Evolutionary conservation across 35 echinoderm and acorn worm species (phyloP), one percentile per base, ranked within the genome.

Genomic region (Nesometra sesokonis): DNA sequence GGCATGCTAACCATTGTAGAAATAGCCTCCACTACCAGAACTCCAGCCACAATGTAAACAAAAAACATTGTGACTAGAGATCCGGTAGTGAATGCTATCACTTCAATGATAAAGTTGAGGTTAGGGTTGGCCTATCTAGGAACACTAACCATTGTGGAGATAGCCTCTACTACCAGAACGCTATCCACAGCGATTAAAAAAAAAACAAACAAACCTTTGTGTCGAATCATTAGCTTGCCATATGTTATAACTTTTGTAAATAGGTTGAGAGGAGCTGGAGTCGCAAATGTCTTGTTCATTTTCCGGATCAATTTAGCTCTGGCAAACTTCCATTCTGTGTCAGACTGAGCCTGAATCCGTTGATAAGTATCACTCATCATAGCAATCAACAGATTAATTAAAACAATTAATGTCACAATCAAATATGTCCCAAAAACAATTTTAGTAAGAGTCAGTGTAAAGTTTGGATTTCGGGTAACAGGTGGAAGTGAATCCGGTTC

Each of bases 281-380:
- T 99, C 0, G 96, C 93, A 30, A 93, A 99, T 3, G 96, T 89
- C 57, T 91, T 87, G 76, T 99, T 99, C 96, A 99, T 99, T 32
- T 94, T 91, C 30, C 96, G 79, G 46, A 99, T 99, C 31, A 99
- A 86, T 84, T 99, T 91, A n/a, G 96, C 96, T 79, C 96, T 39
- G 0, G 93, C 96, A 88, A 94, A 99, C 80, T 99, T 99, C 96
- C 96, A 99, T 77, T 99, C 96, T 29, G 87, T 89, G 52, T 99
- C 96, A 0, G 96, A 99, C 86, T 99, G 96, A 0, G 96, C 96
- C 82, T 99, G 96, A 39, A 99, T 99, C 17, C 96, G 82, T 78
- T 99, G 96, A 83, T 99, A 99, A 30, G 96, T 99, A 34, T 99
- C 96, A 37, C 93, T 94, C 96, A 99, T 99, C 96, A 99, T 99